Base-by-base conservation (phyloP, 1,140 invertebrate species). In the Atta texana region DNA sequence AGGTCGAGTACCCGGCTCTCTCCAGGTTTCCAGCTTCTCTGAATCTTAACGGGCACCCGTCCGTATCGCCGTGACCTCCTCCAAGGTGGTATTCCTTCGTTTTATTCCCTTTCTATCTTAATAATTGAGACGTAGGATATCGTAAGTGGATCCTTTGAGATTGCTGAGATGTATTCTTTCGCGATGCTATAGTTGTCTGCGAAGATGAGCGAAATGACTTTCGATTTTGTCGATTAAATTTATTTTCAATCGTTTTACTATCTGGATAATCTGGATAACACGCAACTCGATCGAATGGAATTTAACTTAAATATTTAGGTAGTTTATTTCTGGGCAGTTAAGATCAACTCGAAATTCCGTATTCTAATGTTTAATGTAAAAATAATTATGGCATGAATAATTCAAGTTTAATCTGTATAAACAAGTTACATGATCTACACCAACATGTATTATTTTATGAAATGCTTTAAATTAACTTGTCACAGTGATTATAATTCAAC, bases 81-180 rank as follows among this genome's bases (percentile, higher is more conserved):
- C 31, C 69, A 64, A 77, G 39, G 28, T 18, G 66, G 66, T 59
- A 63, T 86, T 80, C 53, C 63, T 61, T 77, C 72, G n/a, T 72
- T 86, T 59, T 61, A 72, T 78, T 24, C 51, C 51, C n/a, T 90
- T 89, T 86, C 55, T 63, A 84, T 84, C 78, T 90, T 90, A 90
- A 90, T 88, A 89, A 90, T 89, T 87, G 74, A 85, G 80, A 87
- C 76, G 74, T 76, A 85, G 74, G 87, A 90, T 90, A 90, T 85
- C 68, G 76, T 57, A 51, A 71, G 57, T 44, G 49, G 28, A 66
- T 44, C 69, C 21, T 86, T 80, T 53, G 51, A 24, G 51, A 14
- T 28, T 8, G 49, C 44, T n/a, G 0, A 7, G 2, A 8, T 39
- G 49, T 59, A 78, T 86, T 81, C 55, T 63, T 63, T 86, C 55